Evolutionary conservation across 2,113 vertebrate genomes (phyloP), one percentile per base, ranked within the genome.

Genomic region (Himantopus leucocephalus): DNA sequence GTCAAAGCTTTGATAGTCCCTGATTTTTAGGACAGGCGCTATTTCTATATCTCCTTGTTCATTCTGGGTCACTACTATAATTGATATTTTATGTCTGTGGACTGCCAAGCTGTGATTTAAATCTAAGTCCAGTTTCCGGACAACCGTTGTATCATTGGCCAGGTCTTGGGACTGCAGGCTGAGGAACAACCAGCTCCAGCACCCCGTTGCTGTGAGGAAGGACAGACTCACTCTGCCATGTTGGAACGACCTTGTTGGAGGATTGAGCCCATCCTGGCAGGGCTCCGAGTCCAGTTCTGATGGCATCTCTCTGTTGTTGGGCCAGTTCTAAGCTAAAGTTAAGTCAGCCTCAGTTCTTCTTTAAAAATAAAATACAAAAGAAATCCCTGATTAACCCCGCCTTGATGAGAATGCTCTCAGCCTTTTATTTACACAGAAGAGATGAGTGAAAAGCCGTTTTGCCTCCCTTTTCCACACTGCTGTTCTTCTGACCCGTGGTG

Each of bases 201-300:
- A 4, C 6, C 34, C 30, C 2, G 0, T 1, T 47, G 30, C 10
- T 34, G 30, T 16, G 39, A 20, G 26, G 32, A 43, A 75, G 27
- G 8, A 71, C 6, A 5, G 35, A 35, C 24, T 58, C 11, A 4
- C 8, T 17, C 37, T 37, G 35, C 7, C 6, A 1, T 4, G 10
- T 34, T 3, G 1, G 30, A 14, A 0, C 48, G 32, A 47, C 52
- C 29, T 9, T 17, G 21, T 6, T 16, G 41, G 19, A 45, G 20
- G 12, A 14, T 30, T 34, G 35, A 58, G 50, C 48, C 48, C 27
- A 32, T 8, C 53, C 56, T 27, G 62, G 18, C 14, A 78, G 20
- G 10, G 17, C 63, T 55, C 45, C 1, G 10, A 72, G 24, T n/a
- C 64, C 76, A 30, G 27, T 66, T 75, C 45, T 30, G 17, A 20